Evolutionary conservation across 2,797 vertebrate genomes (phyloP).

Genomic region (Octomys mimax): DNA sequence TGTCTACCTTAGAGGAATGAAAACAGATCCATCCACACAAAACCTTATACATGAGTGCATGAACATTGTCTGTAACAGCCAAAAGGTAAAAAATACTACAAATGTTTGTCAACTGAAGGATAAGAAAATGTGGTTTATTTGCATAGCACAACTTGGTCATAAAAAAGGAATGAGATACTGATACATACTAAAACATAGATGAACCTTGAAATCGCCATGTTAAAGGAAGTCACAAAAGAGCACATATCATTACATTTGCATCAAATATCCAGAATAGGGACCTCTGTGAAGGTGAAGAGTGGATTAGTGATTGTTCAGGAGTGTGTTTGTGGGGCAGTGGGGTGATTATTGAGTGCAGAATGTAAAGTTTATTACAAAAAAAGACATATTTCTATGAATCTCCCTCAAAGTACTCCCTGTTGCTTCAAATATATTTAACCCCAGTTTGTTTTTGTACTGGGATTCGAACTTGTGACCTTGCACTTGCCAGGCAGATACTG

Average conservation of each 20-base stretch:
- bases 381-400: not conserved
- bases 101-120: not conserved
- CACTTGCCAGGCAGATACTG: too few species aligned
- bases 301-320: not conserved
- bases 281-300: not conserved
- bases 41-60: not conserved
- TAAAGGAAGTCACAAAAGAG: not conserved
- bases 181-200: not conserved
- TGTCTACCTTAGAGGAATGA: not conserved
- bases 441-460: too few species aligned
- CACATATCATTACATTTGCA: not conserved
- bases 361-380: not conserved
- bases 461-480: too few species aligned
- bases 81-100: not conserved
- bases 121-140: not conserved
- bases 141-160: not conserved
- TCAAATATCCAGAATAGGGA: not conserved
- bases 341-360: not conserved
- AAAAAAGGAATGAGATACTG: not conserved
- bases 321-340: not conserved
- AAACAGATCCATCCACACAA: not conserved
- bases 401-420: not conserved
- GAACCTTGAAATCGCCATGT: conserved; percentile 11
- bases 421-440: not conserved
- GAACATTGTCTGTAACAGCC: not conserved